Conservation (phyloP, 2,888 invertebrate species). For the Apamea monoglypha region DNA sequence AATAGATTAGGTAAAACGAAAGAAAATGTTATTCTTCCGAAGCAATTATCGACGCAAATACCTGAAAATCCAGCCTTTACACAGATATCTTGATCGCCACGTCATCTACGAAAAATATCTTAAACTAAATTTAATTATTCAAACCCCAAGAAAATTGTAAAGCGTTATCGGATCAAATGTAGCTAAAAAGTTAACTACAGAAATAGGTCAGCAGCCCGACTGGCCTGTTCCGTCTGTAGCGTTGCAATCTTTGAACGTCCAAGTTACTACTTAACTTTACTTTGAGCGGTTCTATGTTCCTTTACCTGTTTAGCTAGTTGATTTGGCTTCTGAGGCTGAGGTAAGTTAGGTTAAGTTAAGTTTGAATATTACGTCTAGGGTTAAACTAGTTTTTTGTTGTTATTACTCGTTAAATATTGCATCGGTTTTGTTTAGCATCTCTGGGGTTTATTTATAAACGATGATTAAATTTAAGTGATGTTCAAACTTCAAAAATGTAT, state of each 20-base stretch:
- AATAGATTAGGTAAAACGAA: background rate
- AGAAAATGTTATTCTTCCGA: background rate
- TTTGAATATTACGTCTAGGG: background rate
- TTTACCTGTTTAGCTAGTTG: constrained; percentile 27
- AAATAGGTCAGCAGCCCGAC: constrained; percentile 52
- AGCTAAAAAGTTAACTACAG: constrained; percentile 33
- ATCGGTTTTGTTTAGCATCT: background rate
- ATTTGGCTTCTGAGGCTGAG: constrained; percentile 17
- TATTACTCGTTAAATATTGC: background rate
- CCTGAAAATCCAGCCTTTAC: background rate
- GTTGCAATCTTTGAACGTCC: constrained; percentile 40
- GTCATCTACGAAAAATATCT: background rate
- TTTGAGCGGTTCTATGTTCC: constrained; percentile 22
- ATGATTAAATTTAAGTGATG: too few relatives aligned
- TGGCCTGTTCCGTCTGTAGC: constrained; percentile 3
- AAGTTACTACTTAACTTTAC: constrained; percentile 43
- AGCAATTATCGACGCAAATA: background rate
- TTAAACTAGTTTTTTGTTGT: background rate
- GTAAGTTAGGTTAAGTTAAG: background rate
- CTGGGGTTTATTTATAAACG: too few relatives aligned
- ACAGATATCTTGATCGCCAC: background rate
- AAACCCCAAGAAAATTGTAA: background rate
- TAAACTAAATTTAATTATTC: background rate
- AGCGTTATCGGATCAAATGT: constrained; percentile 37
- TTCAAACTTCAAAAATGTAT: too few relatives aligned